These are phyloP conservation scores for Archocentrus centrarchus DNA, from an alignment of 2,113 vertebrate genomes.

Conservation along the genomic window DNA sequence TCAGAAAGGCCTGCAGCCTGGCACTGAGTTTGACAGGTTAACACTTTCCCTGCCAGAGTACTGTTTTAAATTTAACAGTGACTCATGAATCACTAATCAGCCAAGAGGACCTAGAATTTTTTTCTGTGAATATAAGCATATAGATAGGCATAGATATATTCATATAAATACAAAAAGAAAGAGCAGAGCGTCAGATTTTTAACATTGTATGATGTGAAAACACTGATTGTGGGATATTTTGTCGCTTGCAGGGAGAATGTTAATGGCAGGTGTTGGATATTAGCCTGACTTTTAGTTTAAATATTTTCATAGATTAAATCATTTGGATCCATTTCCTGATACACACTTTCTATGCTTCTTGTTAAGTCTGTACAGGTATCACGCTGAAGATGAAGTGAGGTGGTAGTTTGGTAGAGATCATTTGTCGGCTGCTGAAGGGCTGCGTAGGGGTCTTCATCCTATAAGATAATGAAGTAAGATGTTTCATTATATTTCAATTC, in stretches of 20 bases:
- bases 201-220: too few species aligned
- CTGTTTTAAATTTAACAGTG: neutral
- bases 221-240: too few species aligned
- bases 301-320: neutral
- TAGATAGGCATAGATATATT: neutral
- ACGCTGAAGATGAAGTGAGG: accelerated
- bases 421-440: neutral
- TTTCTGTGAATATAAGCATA: neutral
- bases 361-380: neutral
- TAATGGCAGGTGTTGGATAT: neutral
- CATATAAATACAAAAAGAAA: neutral
- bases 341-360: too few species aligned
- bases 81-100: too few species aligned
- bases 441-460: neutral
- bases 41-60: neutral
- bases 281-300: neutral
- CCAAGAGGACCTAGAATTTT: neutral
- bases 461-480: neutral
- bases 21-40: accelerated
- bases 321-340: neutral
- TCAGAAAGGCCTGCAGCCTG: neutral
- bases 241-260: neutral
- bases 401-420: conserved; percentile 21
- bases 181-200: neutral
- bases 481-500: too few species aligned